A percentile compares a stretch with the other conserved stretches of the same genome.
phyloP scores from a whole-genome alignment of 2,113 vertebrate species.

The Brachypteracias leptosomus region DNA sequence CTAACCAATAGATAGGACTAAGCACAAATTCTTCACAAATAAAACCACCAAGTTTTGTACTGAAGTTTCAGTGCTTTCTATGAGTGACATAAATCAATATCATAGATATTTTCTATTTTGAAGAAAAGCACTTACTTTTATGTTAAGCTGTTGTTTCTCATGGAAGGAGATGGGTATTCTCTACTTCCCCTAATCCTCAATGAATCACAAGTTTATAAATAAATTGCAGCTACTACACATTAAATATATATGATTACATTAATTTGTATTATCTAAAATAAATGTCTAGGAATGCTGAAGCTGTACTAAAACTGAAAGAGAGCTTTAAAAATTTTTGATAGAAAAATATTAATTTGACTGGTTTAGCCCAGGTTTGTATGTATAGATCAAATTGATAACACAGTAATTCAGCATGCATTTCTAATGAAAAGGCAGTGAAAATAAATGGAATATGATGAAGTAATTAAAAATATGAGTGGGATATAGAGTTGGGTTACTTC shows the following conservation, averaged over 20 bases:
- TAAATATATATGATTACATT: not conserved
- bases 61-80: not conserved
- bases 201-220: not conserved
- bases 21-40: not conserved
- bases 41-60: not conserved
- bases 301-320: not conserved
- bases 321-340: not conserved
- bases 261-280: not conserved
- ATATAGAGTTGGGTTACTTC: not conserved
- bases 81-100: not conserved
- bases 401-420: not conserved
- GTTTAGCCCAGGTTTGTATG: not conserved
- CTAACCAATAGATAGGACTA: not conserved
- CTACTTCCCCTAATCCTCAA: not conserved
- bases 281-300: not conserved
- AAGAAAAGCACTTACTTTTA: not conserved
- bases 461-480: not conserved
- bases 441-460: not conserved
- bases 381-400: not conserved
- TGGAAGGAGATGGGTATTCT: not conserved
- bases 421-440: not conserved
- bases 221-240: not conserved
- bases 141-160: not conserved
- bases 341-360: not conserved
- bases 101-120: not conserved